Conservation (phyloP, 2,888 invertebrate species). For the Dynastes tityus region DNA sequence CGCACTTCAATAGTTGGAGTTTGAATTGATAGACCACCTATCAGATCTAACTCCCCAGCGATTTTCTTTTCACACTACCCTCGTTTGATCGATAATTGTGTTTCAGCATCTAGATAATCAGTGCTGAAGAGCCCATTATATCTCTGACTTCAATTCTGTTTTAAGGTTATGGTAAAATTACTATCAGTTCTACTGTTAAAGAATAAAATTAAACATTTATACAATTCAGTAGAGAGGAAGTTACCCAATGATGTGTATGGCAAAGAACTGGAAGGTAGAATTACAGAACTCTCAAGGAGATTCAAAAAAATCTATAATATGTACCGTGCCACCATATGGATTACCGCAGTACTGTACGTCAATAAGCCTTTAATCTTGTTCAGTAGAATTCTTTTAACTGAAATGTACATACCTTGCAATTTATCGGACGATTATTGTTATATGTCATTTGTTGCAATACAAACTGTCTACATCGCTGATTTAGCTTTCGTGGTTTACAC, state of each 20-base stretch:
- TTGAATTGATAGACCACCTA: too few relatives aligned
- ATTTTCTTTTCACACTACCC: too few relatives aligned
- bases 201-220: constrained; percentile 31
- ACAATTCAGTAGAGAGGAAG: constrained; percentile 36
- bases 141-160: too few relatives aligned
- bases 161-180: constrained; percentile 22
- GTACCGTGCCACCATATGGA: constrained; percentile 30
- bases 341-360: constrained; percentile 18
- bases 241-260: constrained; percentile 44
- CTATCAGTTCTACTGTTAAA: constrained; percentile 18
- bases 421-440: constrained; percentile 39
- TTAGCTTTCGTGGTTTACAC: constrained; percentile 7
- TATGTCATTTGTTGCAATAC: constrained; percentile 13
- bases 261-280: constrained; percentile 22
- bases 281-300: not conserved
- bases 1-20: too few relatives aligned
- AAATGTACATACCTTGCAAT: constrained; percentile 45
- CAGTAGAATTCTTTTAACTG: constrained; percentile 29
- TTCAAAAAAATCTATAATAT: constrained; percentile 39
- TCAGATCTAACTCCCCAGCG: too few relatives aligned
- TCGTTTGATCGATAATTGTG: too few relatives aligned
- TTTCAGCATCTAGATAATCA: too few relatives aligned
- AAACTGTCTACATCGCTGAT: constrained; percentile 24
- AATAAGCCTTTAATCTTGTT: constrained; percentile 40
- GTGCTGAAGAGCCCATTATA: too few relatives aligned